Percentiles rank a stretch among this genome's conserved stretches.
Conservation (phyloP, 2,797 vertebrate genomes). For the Simalia tracyae region DNA sequence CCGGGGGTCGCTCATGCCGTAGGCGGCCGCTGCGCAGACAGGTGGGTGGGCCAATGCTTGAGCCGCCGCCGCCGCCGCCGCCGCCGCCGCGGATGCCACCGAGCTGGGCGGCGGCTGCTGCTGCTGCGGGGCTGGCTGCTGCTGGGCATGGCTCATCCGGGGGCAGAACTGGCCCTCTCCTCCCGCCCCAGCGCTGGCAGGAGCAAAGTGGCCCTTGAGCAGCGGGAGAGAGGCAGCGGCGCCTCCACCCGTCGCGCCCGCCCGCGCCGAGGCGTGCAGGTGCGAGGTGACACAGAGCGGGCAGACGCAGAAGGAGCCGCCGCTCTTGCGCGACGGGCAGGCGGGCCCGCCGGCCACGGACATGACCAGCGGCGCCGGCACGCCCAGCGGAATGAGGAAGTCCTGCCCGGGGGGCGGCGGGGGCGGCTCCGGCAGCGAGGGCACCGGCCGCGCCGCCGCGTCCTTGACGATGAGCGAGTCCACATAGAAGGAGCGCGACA, state of each 20-base stretch:
- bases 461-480: slow-evolving; percentile 99
- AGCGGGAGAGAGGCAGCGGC: not conserved
- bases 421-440: slow-evolving; percentile 71
- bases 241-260: slow-evolving; percentile 12
- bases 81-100: slow-evolving; percentile 54
- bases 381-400: slow-evolving; percentile 91
- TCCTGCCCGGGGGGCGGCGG: slow-evolving; percentile 82
- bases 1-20: slow-evolving; percentile 92
- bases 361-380: slow-evolving; percentile 91
- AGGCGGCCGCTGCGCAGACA: slow-evolving; percentile 84
- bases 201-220: slow-evolving; percentile 75
- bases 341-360: slow-evolving; percentile 81
- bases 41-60: slow-evolving; percentile 81
- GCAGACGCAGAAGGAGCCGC: slow-evolving; percentile 89
- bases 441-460: slow-evolving; percentile 81
- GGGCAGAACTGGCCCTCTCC: slow-evolving; percentile 79
- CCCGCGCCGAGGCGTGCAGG: slow-evolving; percentile 86
- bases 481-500: slow-evolving; percentile 99
- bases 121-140: not conserved
- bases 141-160: slow-evolving; percentile 76
- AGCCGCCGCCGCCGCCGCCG: slow-evolving; percentile 68
- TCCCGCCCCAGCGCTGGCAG: slow-evolving; percentile 54
- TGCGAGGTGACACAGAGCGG: slow-evolving; percentile 95
- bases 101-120: slow-evolving; percentile 77
- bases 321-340: slow-evolving; percentile 91